Evolutionary conservation across 1,140 invertebrate genomes (phyloP).

Genomic region (Drosophila kanapiae): DNA sequence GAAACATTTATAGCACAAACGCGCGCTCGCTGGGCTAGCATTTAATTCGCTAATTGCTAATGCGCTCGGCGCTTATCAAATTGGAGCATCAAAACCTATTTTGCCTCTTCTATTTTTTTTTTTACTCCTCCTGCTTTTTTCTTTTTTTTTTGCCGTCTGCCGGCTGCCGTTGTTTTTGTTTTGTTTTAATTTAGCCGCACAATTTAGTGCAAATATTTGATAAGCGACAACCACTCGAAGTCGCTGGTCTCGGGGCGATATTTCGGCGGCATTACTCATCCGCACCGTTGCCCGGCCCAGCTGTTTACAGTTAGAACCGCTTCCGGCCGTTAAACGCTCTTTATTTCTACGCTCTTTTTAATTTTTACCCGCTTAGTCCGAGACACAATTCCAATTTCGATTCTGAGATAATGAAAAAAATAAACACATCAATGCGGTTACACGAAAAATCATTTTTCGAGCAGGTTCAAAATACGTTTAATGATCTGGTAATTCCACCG

Average conservation of each 20-base stretch:
- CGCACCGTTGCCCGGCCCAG: constrained; percentile 39
- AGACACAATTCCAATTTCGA: constrained; percentile 33
- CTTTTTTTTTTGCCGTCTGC: constrained; percentile 29
- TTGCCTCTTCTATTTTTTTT: constrained; percentile 40
- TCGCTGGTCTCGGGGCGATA: constrained; percentile 30
- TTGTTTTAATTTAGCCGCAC: constrained; percentile 77
- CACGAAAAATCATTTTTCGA: constrained; percentile 20
- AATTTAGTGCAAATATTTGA: constrained; percentile 81
- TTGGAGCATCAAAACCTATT: constrained; percentile 75
- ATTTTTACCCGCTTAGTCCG: constrained; percentile 8
- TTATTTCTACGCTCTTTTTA: constrained; percentile 6
- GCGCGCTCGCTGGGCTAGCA: constrained; percentile 48
- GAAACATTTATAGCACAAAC: constrained; percentile 78
- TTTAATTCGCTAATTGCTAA: constrained; percentile 82
- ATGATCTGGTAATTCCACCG: constrained; percentile 57
- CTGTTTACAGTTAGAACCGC: constrained; percentile 55
- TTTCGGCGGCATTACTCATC: constrained; percentile 71
- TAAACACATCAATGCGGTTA: constrained; percentile 27
- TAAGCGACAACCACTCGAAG: constrained; percentile 56
- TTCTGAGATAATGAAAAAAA: constrained; percentile 3
- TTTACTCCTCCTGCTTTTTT: constrained; percentile 3
- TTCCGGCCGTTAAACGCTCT: constrained; percentile 59
- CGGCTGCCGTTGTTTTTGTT: constrained; percentile 39
- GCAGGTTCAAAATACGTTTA: constrained; percentile 70
- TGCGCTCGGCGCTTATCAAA: constrained; percentile 77